Evolutionary conservation across 2,113 vertebrate species (phyloP).

Genomic region (Hippolais icterina): DNA sequence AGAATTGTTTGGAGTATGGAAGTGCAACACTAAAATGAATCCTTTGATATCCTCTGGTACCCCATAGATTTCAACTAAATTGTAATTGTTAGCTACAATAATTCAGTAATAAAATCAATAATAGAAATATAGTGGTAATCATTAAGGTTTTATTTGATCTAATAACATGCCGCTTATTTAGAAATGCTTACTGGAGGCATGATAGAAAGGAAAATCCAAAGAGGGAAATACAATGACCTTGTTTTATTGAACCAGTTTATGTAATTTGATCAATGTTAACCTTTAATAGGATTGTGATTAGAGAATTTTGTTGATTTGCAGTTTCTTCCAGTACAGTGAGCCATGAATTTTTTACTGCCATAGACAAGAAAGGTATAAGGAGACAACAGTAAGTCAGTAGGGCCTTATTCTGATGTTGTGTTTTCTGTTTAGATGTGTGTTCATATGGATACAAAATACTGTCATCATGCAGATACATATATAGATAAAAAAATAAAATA

Average conservation of each 20-base stretch:
- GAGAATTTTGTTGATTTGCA: slow-evolving; percentile 27
- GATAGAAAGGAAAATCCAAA: slow-evolving; percentile 3
- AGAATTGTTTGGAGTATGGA: neutral
- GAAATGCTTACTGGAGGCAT: neutral
- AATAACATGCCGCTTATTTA: neutral
- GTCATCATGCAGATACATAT: neutral
- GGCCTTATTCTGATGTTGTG: neutral
- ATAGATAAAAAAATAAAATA: neutral
- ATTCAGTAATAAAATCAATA: slow-evolving; percentile 11
- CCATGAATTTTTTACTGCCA: neutral
- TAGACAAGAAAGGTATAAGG: neutral
- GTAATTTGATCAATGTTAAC: slow-evolving; percentile 58
- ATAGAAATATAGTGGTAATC: neutral
- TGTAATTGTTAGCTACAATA: neutral
- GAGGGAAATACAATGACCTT: slow-evolving; percentile 34
- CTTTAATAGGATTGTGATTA: slow-evolving; percentile 39
- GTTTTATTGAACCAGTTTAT: slow-evolving; percentile 53
- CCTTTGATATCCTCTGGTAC: neutral
- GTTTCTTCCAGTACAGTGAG: slow-evolving; percentile 5
- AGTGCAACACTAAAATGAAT: neutral
- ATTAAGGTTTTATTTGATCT: slow-evolving; percentile 22
- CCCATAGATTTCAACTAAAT: neutral
- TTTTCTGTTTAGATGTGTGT: neutral
- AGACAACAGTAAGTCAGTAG: neutral
- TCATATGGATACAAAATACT: neutral